Base-by-base conservation (phyloP, 2,888 invertebrate species). In the Aleiodes testaceus region DNA sequence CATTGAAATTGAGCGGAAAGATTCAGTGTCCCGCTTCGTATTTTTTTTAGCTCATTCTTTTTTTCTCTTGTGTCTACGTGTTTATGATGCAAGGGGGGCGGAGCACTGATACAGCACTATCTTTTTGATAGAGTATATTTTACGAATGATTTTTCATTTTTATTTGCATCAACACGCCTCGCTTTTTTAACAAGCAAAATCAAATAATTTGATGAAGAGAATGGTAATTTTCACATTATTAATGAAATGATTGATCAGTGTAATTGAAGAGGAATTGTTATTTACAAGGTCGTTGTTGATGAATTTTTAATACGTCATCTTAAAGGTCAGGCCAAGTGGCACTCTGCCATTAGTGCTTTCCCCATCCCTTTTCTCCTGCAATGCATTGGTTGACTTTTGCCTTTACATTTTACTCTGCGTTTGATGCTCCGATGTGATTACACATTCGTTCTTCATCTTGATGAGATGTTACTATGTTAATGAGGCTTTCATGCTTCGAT, bases 101-200 rank as follows among this genome's bases (percentile, higher is more conserved):
- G 87, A 84, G 83, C 82, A 81, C 82, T 83, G 87, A 87, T 87
- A 87, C 66, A 79, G 74, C 68, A 79, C 72, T 84, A 84, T 84
- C 81, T 81, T 73, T 63, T 20, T 66, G 59, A 70, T 70, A 70
- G 45, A 66, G 59, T 47, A 26, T 55, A 36, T 16, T 70, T 59
- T 14, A 42, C 20, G 44, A 18, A 53, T 20, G 66, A 18, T 36
- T 22, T 14, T 22, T 36, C 49, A 16, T 50, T 30, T 18, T 12
- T 22, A 22, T 45, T 63, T 22, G 4, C 55, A 44, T 20, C 3
- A 1, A 42, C 18, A 22, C 53, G 45, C 20, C 11, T 22, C n/a
- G 20, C 4, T 42, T 14, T 16, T 50, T n/a, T 5, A 61, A 61
- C 1, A 44, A 61, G 30, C 42, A 22, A 45, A 36, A 36, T 16